Conservation (phyloP, 2,888 invertebrate genomes). For the Agonopterix alstromeriana region DNA sequence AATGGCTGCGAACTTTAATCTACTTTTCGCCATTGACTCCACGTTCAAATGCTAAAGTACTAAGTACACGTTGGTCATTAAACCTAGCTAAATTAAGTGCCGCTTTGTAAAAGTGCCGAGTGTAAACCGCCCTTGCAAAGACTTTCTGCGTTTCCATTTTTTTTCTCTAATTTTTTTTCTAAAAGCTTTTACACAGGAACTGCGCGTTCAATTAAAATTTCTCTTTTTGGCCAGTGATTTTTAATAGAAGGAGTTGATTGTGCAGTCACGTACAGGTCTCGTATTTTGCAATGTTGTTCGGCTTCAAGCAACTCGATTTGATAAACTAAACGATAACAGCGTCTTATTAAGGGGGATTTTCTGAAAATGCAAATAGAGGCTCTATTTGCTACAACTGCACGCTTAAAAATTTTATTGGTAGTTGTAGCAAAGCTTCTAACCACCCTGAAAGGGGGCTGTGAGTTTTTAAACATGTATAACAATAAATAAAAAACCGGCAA, state of each 20-base stretch:
- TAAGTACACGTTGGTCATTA: conserved; percentile 33
- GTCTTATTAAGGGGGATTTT: no score
- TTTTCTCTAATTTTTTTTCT: conserved; percentile 35
- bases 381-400: no score
- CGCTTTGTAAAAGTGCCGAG: conserved; percentile 43
- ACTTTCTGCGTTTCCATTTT: conserved; percentile 36
- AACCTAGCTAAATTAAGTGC: conserved; percentile 43
- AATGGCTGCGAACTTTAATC: conserved; percentile 28
- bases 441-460: no score
- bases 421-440: no score
- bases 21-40: conserved; percentile 31
- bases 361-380: no score
- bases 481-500: no score
- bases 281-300: no score
- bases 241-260: conserved; percentile 37
- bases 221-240: conserved; percentile 29
- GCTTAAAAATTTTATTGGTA: no score
- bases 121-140: conserved; percentile 44
- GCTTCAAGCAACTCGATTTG: no score
- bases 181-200: conserved; percentile 53
- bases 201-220: conserved; percentile 51
- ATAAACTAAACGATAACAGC: no score
- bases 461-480: no score
- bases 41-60: conserved; percentile 26
- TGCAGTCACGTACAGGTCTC: conserved; percentile 2